Conservation (phyloP, 2,113 vertebrate genomes). For the Sterrhoptilus dennistouni region DNA sequence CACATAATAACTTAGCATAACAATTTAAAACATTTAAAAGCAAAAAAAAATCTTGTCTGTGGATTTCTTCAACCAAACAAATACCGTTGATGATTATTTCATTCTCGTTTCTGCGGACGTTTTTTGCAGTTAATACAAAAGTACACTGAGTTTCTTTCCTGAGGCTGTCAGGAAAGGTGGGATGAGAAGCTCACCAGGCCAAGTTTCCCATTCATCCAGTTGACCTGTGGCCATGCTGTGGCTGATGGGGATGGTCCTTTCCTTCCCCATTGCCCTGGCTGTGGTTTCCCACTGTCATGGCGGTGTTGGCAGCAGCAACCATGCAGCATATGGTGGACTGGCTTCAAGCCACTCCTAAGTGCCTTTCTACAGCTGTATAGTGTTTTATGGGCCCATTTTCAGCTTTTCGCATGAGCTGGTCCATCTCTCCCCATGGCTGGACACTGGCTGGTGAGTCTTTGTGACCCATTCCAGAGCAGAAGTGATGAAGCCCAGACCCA, state of each 20-base stretch:
- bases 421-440: not conserved
- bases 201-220: not conserved
- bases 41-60: not conserved
- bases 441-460: not conserved
- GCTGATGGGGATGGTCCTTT: rapidly evolving
- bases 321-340: rapidly evolving
- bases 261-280: not conserved
- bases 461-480: rapidly evolving
- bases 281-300: rapidly evolving
- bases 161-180: not conserved
- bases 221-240: not conserved
- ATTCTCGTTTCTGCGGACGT: not conserved
- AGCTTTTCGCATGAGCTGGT: not conserved
- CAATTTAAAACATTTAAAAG: not conserved
- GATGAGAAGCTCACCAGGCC: not conserved
- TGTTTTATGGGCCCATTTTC: not conserved
- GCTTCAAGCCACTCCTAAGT: not conserved
- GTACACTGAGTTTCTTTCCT: not conserved
- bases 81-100: not conserved
- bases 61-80: not conserved
- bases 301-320: rapidly evolving
- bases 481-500: not conserved
- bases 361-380: not conserved
- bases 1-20: not conserved
- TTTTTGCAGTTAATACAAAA: not conserved